A percentile compares a stretch with the other conserved stretches of the same genome.
Conservation (phyloP, 1,140 invertebrate genomes). For the Calliopsis andreniformis region DNA sequence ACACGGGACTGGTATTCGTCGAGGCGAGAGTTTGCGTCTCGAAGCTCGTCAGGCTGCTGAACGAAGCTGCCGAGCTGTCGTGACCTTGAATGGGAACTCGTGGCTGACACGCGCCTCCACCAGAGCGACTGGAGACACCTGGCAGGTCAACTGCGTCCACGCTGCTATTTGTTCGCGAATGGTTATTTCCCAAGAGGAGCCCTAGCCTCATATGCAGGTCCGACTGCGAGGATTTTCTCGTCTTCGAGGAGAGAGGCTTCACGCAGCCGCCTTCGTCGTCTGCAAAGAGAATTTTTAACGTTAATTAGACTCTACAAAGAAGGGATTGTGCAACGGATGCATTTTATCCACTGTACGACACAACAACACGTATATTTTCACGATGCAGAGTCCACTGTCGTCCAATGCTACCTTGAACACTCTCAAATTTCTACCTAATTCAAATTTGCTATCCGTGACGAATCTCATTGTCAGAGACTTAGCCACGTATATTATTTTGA, state of each 20-base stretch:
- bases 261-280: constrained; percentile 87
- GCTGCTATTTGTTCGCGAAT: constrained; percentile 53
- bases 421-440: constrained; percentile 3
- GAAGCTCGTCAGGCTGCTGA: constrained; percentile 88
- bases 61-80: constrained; percentile 84
- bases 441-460: no score
- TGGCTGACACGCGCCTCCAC: constrained; percentile 21
- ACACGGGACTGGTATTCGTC: constrained; percentile 92
- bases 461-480: no score
- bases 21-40: constrained; percentile 88
- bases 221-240: constrained; percentile 84
- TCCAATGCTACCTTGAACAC: neutral
- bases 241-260: constrained; percentile 82
- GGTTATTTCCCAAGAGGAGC: constrained; percentile 86
- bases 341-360: constrained; percentile 7
- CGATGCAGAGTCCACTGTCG: constrained; percentile 25
- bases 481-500: neutral
- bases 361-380: constrained; percentile 18
- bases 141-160: constrained; percentile 59
- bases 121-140: constrained; percentile 15
- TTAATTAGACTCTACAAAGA: neutral
- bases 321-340: neutral
- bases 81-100: constrained; percentile 75
- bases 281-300: constrained; percentile 65
- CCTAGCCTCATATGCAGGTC: constrained; percentile 94